Percentiles rank a stretch among this genome's conserved stretches.
These are phyloP conservation scores for Plestiodon gilberti DNA, from an alignment of 2,113 vertebrate species.

Conservation along the genomic window DNA sequence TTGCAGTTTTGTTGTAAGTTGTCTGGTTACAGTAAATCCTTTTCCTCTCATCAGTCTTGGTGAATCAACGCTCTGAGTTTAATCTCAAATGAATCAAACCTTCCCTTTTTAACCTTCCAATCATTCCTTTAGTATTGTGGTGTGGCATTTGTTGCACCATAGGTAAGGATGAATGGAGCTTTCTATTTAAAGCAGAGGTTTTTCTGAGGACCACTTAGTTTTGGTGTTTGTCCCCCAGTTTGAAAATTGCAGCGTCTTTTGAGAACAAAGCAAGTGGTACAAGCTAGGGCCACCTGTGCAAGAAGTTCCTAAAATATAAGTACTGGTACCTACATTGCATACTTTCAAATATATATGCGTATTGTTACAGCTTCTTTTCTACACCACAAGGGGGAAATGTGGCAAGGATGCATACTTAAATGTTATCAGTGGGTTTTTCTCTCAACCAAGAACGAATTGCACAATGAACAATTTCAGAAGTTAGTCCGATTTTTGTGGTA, in stretches of 20 bases:
- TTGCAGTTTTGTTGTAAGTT: constrained; percentile 4
- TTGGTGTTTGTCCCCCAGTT: not conserved
- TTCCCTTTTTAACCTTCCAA: constrained; percentile 11
- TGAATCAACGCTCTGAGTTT: constrained; percentile 15
- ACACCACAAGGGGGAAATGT: constrained; percentile 37
- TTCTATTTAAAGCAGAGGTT: constrained; percentile 31
- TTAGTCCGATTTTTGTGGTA: constrained; percentile 11
- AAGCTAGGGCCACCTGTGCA: constrained; percentile 15
- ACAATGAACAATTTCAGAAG: not conserved
- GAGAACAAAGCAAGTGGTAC: constrained; percentile 44
- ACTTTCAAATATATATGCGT: constrained; percentile 38
- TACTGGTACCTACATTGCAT: not conserved
- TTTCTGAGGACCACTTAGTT: not conserved
- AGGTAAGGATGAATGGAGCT: not conserved
- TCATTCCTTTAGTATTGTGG: not conserved
- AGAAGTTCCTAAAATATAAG: constrained; percentile 42
- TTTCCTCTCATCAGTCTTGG: not conserved
- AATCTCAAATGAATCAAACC: constrained; percentile 24
- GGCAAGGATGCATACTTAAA: constrained; percentile 21
- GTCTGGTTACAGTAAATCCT: constrained; percentile 8
- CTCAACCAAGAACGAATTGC: not conserved
- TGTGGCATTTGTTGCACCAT: not conserved
- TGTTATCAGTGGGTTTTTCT: constrained; percentile 5
- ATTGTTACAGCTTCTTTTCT: constrained; percentile 22
- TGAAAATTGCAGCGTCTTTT: constrained; percentile 44